Base-by-base conservation (phyloP, 2,797 vertebrate species). In the Trachurus trachurus region DNA sequence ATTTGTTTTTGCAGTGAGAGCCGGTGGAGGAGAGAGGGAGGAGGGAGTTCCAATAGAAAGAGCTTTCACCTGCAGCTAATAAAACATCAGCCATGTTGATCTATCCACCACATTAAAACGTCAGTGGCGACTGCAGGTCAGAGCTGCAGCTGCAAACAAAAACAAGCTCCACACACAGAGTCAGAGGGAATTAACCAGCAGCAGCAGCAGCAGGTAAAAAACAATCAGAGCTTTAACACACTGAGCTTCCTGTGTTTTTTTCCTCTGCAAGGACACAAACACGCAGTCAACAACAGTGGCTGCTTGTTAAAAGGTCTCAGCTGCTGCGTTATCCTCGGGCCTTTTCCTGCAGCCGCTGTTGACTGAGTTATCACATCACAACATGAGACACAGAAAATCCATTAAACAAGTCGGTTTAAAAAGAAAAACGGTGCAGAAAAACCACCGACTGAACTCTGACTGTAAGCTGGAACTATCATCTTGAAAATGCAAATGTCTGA, bases 81-180 rank as follows among this genome's bases (percentile, higher is more conserved):
- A 88, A 90, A 91, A 92, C 92, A 91, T 91, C 88, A 89, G 89
- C 82, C 83, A 68, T 92, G 90, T 81, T 92, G 91, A 93, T 93
- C 82, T 88, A 89, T 91, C 71, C 80, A 21, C 66, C 53, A 19
- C 84, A 81, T 92, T 90, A 89, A 92, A 85, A 66, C 73, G 85
- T 88, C 90, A 89, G 26, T 26, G 26, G 26, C 26, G 26, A 26
- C 26, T 60, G 87, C 79, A 63, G 83, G 74, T 56, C 47, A 37
- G 71, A 78, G 78, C 45, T 59, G 66, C 84, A 71, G 67, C 73
- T 59, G 83, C 73, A 74, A 78, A 84, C 57, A 61, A 34, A 26
- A 26, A 26, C 26, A 26, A 26, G 26, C 26, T 6, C 54, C 9
- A 10, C 9, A 10, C 16, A 53, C 54, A 1, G 21, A 64, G 84